Conservation (phyloP, 2,113 vertebrate species). For the Microcebus ravelobensis region DNA sequence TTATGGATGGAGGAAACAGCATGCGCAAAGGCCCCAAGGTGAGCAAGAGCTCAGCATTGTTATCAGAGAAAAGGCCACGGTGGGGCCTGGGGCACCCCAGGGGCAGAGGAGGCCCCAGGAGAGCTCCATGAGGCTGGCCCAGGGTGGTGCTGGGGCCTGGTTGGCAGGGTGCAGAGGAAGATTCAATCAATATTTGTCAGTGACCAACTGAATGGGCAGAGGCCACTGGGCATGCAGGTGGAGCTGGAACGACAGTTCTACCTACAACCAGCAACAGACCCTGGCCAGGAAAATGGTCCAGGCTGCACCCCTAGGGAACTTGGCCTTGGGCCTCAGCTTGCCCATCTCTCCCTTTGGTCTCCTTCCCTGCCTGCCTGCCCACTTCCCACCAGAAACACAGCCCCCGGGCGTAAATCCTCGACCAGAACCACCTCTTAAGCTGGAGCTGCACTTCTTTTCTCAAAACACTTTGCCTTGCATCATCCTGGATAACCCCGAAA, state of each 20-base stretch:
- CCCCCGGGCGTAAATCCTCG: not conserved
- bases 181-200: not conserved
- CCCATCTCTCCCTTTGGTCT: not conserved
- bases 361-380: not conserved
- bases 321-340: not conserved
- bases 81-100: not conserved
- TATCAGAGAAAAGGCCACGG: not conserved
- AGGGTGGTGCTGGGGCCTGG: not conserved
- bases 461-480: constrained; percentile 30
- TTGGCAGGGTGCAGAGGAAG: not conserved
- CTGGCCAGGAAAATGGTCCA: not conserved
- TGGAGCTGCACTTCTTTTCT: not conserved
- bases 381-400: constrained; percentile 42
- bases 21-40: not conserved
- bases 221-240: not conserved
- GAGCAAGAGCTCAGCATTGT: not conserved
- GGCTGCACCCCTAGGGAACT: not conserved
- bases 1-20: not conserved
- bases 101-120: not conserved
- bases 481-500: not conserved
- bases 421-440: not conserved
- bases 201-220: not conserved
- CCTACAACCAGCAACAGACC: not conserved
- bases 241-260: not conserved
- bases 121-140: not conserved